Base-by-base conservation (phyloP, 1,140 invertebrate genomes). In the Temnothorax longispinosus region DNA sequence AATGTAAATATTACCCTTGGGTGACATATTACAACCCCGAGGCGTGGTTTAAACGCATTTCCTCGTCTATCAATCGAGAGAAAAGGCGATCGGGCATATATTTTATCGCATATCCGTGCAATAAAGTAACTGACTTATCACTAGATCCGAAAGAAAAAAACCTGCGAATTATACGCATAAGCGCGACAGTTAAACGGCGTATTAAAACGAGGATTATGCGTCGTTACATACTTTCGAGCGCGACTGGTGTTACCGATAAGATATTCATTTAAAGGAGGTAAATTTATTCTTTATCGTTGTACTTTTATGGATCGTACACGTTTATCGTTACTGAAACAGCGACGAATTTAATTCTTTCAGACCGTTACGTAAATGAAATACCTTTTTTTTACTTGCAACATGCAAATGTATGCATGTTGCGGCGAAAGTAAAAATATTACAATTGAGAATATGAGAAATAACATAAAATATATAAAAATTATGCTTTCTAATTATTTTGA, bases 1-100 rank as follows among this genome's bases (percentile, higher is more conserved):
- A 56, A 84, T 81, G 52, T 84, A 89, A 90, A 89, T 90, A 90
- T 87, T 64, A 47, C 35, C 67, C 65, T 65, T 47, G 47, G 58
- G 88, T 52, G 88, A 89, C 87, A 56, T 32, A 41, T 21, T 38
- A 38, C 11, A 58, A 58, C 52, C 32, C 11, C 10, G 18, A 52
- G 56, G n/a, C 21, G 32, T 72, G 27, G 50, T 56, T 78, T 38
- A 76, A 87, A 72, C 65, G 71, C 50, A 75, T 32, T 41, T n/a
- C 27, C 69, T 74, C 80, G 65, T 74, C 87, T 60, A 15, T 56
- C 58, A 62, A 82, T 89, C 76, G 56, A 62, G 50, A 47, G 15
- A 76, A 65, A 82, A 84, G 69, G 72, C 67, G 78, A 65, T 78
- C 65, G 1, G 13, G 56, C 2, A 15, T 50, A 21, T 67, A 85